Conservation (phyloP, 2,888 invertebrate species). For the Phymatocera aterrima region DNA sequence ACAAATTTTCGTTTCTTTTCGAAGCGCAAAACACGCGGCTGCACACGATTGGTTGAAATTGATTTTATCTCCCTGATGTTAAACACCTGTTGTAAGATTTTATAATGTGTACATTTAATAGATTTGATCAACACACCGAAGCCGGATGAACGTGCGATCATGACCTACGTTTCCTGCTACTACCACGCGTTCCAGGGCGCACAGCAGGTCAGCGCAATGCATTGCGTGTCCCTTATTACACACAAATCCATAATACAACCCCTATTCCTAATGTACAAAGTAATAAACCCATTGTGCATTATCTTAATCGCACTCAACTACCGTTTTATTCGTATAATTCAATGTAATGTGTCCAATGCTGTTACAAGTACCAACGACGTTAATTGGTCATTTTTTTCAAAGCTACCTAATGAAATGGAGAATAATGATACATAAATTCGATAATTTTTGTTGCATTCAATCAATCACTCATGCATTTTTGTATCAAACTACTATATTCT, state of each 20-base stretch:
- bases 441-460: neutral
- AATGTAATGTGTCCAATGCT: constrained; percentile 32
- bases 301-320: constrained; percentile 45
- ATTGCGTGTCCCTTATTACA: constrained; percentile 56
- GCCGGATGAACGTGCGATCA: constrained; percentile 99
- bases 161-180: constrained; percentile 99
- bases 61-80: constrained; percentile 46
- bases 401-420: neutral
- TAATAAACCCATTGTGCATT: constrained; percentile 46
- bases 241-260: constrained; percentile 33
- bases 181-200: constrained; percentile 99
- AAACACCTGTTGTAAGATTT: constrained; percentile 50
- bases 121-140: constrained; percentile 99
- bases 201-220: constrained; percentile 88
- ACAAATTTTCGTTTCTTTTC: neutral
- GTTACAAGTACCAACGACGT: neutral
- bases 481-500: neutral
- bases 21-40: constrained; percentile 48
- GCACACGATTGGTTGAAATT: constrained; percentile 50
- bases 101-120: constrained; percentile 74
- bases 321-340: constrained; percentile 11
- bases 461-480: constrained; percentile 1
- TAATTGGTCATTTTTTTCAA: constrained; percentile 34
- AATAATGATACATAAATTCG: neutral
- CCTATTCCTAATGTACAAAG: constrained; percentile 47